Evolutionary conservation across 1,140 invertebrate genomes (phyloP), one percentile per base, ranked within the genome.

Genomic region (Drosophila trapezifrons): DNA sequence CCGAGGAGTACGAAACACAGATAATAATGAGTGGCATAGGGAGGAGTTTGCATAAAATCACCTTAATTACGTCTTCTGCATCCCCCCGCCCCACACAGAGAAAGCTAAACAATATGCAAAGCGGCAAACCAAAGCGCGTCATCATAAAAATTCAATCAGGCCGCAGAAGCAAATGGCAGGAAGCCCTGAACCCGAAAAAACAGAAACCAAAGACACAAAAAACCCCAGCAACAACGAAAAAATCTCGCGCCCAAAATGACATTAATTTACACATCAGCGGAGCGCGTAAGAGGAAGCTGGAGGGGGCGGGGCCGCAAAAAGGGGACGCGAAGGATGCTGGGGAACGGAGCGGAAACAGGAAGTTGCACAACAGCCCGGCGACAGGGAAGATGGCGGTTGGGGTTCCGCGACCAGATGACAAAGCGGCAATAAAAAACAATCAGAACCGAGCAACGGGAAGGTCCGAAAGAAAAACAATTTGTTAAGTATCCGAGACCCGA

Each of bases 201-300:
- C 25, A 40, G 22, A 54, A 40, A 38, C 46, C 29, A 32, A 69
- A 70, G 51, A 42, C 20, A 54, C 51, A 54, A 66, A 65, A 66
- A 64, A 20, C 55, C 13, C 60, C 59, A 43, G 13, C 49, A 37
- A 37, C 4, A 37, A 18, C 76, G 52, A 78, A 63, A 80, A 69
- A 74, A 75, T 60, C 62, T 78, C 71, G 52, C 64, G 37, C 71
- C 72, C 84, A 70, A 84, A 89, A 89, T 89, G 84, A 80, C 84
- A 89, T 90, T 89, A 89, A 89, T 89, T 89, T 89, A 90, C 84
- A 89, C 84, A 89, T 89, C 84, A 89, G 69, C 84, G 84, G 78
- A 80, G 84, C 84, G 74, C 62, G 78, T 76, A 82, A 49, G 46
- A 38, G 51, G 22, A 55, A 59, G 40, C 18, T 40, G 40, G 32